Percentiles rank a stretch among this genome's conserved stretches.
These are phyloP conservation scores for Stenurella melanura DNA, from an alignment of 2,888 invertebrate species.

Conservation along the genomic window DNA sequence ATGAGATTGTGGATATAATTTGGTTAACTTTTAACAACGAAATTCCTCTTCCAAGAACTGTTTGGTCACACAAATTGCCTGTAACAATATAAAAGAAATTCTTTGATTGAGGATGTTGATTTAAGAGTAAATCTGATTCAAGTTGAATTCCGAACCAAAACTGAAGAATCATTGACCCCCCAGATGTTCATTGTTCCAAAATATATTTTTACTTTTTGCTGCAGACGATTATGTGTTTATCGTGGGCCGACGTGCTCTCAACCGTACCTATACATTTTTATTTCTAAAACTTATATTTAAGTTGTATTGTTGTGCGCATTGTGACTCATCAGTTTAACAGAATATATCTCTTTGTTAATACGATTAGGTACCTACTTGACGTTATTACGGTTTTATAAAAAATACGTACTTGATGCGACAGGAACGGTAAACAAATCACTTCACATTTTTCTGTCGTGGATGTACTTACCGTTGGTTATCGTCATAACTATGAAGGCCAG, in stretches of 20 bases:
- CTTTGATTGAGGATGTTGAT: constrained; percentile 37
- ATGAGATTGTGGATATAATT: background rate
- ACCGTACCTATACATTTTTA: constrained; percentile 35
- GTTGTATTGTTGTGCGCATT: constrained; percentile 11
- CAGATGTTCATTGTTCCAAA: constrained; percentile 40
- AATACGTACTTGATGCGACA: background rate
- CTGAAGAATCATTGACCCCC: constrained; percentile 43
- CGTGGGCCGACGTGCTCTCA: constrained; percentile 39
- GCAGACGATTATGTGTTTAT: constrained; percentile 41
- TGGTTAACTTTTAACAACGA: background rate
- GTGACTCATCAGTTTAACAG: constrained; percentile 34
- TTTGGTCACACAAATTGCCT: background rate
- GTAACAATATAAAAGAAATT: constrained; percentile 8
- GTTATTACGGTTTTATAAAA: constrained; percentile 11
- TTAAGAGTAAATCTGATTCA: constrained; percentile 37
- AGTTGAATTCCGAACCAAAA: constrained; percentile 40
- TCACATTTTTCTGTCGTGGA: constrained; percentile 13
- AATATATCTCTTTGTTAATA: constrained; percentile 18
- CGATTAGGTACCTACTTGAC: background rate
- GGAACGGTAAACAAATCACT: constrained; percentile 30
- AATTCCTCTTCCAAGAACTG: constrained; percentile 12
- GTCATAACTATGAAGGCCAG: constrained; percentile 18
- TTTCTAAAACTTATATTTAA: constrained; percentile 38
- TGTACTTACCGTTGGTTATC: background rate
- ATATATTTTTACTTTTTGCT: constrained; percentile 42